A percentile compares a stretch with the other conserved stretches of the same genome.
Conservation (phyloP, 2,888 invertebrate genomes). For the Thelaira solivaga region DNA sequence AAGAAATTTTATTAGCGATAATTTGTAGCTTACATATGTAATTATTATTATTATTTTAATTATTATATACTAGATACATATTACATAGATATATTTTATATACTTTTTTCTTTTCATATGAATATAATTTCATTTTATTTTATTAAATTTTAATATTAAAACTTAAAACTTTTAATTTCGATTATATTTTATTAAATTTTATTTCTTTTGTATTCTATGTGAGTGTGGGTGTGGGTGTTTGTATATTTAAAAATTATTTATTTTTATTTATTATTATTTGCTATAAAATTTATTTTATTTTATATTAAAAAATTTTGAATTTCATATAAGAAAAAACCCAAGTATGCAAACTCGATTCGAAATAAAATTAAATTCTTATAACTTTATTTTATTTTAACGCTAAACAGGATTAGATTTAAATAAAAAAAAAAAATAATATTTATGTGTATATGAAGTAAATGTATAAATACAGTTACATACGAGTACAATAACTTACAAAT, state of each 20-base stretch:
- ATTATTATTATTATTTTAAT: no score
- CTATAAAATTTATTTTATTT: slow-evolving; percentile 1
- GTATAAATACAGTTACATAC: no score
- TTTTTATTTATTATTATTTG: slow-evolving; percentile 8
- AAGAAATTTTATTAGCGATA: slow-evolving; percentile 62
- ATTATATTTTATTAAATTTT: slow-evolving; percentile 16
- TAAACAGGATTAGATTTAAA: slow-evolving; percentile 21
- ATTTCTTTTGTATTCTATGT: slow-evolving; percentile 10
- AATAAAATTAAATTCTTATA: slow-evolving; percentile 7
- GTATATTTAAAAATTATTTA: slow-evolving; percentile 22
- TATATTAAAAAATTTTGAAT: slow-evolving; percentile 8
- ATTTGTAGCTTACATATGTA: slow-evolving; percentile 54
- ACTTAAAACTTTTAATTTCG: slow-evolving; percentile 41
- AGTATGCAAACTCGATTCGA: slow-evolving; percentile 47
- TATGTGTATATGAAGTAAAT: no score
- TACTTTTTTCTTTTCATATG: slow-evolving; percentile 45
- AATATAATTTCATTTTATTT: slow-evolving; percentile 46
- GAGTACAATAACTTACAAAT: no score
- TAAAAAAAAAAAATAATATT: background rate
- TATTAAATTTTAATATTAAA: slow-evolving; percentile 45
- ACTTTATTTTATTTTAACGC: background rate
- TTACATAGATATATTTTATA: slow-evolving; percentile 58
- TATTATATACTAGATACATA: slow-evolving; percentile 60
- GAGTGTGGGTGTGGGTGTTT: background rate
- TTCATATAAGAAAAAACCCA: slow-evolving; percentile 54